phyloP scores from a whole-genome alignment of 2,113 vertebrate species.

The Sialia sialis region DNA sequence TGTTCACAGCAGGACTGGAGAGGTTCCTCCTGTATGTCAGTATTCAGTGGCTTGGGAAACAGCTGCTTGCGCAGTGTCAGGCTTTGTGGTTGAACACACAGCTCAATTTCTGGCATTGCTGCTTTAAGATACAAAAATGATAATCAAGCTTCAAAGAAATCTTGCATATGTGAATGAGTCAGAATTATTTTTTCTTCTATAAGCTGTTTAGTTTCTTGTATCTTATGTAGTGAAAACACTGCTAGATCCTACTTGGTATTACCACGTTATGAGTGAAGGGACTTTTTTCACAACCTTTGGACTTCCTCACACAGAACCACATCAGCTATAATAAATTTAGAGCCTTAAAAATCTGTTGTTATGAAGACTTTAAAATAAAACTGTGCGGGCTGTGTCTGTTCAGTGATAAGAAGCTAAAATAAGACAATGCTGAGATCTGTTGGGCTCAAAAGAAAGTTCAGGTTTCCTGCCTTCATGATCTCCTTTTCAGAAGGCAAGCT shows the following conservation, averaged over 20 bases:
- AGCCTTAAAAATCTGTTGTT: conserved; percentile 4
- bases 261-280: not conserved
- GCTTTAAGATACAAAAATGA: not conserved
- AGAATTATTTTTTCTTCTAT: not conserved
- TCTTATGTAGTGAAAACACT: not conserved
- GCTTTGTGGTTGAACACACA: conserved; percentile 12
- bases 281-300: not conserved
- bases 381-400: not conserved
- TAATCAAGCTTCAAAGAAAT: conserved; percentile 20
- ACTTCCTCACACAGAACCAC: not conserved
- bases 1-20: conserved; percentile 28
- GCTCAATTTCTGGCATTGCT: conserved; percentile 22
- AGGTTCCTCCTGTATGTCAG: not conserved
- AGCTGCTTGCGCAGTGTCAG: conserved; percentile 12
- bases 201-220: not conserved
- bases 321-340: not conserved
- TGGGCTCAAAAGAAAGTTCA: not conserved
- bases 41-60: conserved; percentile 31
- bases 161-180: conserved; percentile 24
- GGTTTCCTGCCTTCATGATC: not conserved
- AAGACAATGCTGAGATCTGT: not conserved
- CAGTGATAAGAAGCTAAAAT: not conserved
- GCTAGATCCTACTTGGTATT: not conserved
- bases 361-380: conserved; percentile 25
- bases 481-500: not conserved